These are phyloP conservation scores for Bombyx huttoni DNA, from an alignment of 2,888 invertebrate species.

Conservation along the genomic window DNA sequence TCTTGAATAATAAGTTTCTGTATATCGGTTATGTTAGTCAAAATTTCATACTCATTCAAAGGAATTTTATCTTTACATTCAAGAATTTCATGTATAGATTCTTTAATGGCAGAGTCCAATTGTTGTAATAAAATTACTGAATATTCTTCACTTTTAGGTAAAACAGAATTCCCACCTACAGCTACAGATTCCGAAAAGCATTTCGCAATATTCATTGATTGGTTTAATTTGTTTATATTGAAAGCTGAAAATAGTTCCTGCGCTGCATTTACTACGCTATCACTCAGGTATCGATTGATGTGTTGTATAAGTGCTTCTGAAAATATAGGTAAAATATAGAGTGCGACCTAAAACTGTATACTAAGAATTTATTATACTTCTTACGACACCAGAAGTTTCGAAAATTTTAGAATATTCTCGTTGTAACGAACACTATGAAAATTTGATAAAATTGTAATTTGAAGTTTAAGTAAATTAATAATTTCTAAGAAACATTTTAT, in stretches of 20 bases:
- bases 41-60: not conserved
- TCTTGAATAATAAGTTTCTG: not conserved
- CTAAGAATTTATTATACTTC: no score
- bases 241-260: not conserved
- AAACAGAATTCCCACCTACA: not conserved
- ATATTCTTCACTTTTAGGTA: not conserved
- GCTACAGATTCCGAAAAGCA: not conserved
- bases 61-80: not conserved
- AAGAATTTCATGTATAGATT: not conserved
- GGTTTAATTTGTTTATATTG: not conserved
- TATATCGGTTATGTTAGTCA: not conserved
- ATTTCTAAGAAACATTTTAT: no score
- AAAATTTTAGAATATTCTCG: no score
- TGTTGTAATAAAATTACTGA: not conserved
- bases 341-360: not conserved
- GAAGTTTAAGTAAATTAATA: no score
- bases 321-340: not conserved
- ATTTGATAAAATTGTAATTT: rapidly evolving
- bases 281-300: constrained; percentile 2
- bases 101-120: not conserved
- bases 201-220: not conserved
- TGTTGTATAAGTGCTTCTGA: constrained; percentile 2
- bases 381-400: no score
- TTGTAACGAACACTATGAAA: no score
- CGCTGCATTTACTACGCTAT: not conserved